A percentile compares a stretch with the other conserved stretches of the same genome.
Conservation (phyloP, 2,797 vertebrate genomes). For the Sebastes paucispinis region DNA sequence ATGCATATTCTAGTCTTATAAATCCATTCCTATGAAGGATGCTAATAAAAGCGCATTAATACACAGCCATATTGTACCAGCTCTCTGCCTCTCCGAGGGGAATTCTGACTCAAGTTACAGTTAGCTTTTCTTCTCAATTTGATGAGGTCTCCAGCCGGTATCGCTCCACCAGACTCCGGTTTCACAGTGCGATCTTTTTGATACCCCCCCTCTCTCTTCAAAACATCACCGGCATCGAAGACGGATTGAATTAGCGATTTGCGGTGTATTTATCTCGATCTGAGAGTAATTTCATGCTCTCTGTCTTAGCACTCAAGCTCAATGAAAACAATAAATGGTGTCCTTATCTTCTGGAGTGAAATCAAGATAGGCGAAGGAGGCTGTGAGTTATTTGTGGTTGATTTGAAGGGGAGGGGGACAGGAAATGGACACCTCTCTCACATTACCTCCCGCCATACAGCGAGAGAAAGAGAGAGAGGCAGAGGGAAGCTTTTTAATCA, state of each 20-base stretch:
- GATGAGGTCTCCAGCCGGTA: conserved; percentile 64
- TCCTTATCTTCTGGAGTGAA: conserved; percentile 78
- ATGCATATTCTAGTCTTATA: not conserved
- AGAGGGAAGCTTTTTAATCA: conserved; percentile 74
- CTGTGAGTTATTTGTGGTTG: conserved; percentile 80
- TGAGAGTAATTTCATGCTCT: conserved; percentile 73
- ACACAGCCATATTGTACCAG: conserved; percentile 20
- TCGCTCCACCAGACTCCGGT: conserved; percentile 57
- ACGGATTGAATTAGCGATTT: conserved; percentile 78
- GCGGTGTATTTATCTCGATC: conserved; percentile 76
- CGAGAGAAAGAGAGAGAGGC: conserved; percentile 26
- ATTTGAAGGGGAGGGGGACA: conserved; percentile 67
- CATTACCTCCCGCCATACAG: conserved; percentile 62
- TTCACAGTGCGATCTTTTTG: conserved; percentile 64
- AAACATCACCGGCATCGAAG: conserved; percentile 64
- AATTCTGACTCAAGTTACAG: conserved; percentile 57
- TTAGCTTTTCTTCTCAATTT: conserved; percentile 52
- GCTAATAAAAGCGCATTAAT: conserved; percentile 26
- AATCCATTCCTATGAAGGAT: conserved; percentile 9
- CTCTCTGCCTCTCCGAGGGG: conserved; percentile 39
- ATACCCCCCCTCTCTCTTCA: conserved; percentile 61
- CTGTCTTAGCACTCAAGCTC: conserved; percentile 76
- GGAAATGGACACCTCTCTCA: conserved; percentile 78
- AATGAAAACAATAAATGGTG: conserved; percentile 84
- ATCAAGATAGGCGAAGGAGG: conserved; percentile 78